These are phyloP conservation scores for Galleria mellonella DNA, from an alignment of 1,140 invertebrate genomes.

Conservation along the genomic window DNA sequence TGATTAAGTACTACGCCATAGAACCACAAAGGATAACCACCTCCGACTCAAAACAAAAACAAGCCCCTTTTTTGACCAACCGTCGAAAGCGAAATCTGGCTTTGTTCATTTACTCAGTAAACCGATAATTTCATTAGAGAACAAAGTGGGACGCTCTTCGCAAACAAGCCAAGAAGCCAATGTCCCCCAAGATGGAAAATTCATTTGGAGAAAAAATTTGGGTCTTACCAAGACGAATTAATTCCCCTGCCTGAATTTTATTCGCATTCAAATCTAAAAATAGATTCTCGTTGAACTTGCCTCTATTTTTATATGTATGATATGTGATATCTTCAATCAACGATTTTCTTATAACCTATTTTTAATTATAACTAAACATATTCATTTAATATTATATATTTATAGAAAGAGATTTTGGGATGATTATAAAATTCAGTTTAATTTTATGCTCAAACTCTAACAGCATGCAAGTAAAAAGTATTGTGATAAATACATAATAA, in stretches of 20 bases:
- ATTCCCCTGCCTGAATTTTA: slow-evolving; percentile 28
- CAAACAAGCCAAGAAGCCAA: slow-evolving; percentile 71
- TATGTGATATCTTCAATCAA: too few species aligned
- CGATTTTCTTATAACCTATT: too few species aligned
- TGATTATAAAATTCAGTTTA: too few species aligned
- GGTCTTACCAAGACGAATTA: slow-evolving; percentile 49
- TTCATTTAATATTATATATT: too few species aligned
- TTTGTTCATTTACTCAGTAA: slow-evolving; percentile 73
- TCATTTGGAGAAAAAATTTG: slow-evolving; percentile 66
- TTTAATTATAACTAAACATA: too few species aligned
- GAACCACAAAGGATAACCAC: slow-evolving; percentile 34
- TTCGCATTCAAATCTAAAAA: neutral
- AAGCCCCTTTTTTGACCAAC: slow-evolving; percentile 63
- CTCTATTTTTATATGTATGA: too few species aligned
- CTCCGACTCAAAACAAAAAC: slow-evolving; percentile 68
- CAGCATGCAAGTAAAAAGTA: too few species aligned
- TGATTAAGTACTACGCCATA: slow-evolving; percentile 59
- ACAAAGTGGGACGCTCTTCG: slow-evolving; percentile 64
- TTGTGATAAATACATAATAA: too few species aligned
- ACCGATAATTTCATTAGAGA: slow-evolving; percentile 75
- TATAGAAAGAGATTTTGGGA: too few species aligned
- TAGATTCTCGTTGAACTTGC: too few species aligned
- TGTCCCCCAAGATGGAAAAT: slow-evolving; percentile 68
- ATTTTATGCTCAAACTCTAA: too few species aligned
- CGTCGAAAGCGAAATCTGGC: slow-evolving; percentile 58